Evolutionary conservation across 2,113 vertebrate species (phyloP).

Genomic region (Hemichromis elongatus): DNA sequence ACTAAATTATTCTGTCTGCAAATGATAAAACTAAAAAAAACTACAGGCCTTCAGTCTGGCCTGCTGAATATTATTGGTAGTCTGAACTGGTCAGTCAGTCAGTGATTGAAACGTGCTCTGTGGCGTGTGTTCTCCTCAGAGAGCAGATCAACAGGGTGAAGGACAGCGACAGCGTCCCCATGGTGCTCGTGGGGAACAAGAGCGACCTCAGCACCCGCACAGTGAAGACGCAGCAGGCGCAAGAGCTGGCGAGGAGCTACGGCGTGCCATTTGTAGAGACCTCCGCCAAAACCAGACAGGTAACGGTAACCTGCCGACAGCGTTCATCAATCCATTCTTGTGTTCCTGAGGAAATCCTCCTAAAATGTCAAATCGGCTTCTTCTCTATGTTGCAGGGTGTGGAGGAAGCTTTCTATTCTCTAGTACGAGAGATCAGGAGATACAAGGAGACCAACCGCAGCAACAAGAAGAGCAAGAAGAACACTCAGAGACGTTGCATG

Average conservation of each 20-base stretch:
- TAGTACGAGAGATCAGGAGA: slow-evolving; percentile 83
- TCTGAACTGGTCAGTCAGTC: background rate
- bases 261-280: slow-evolving; percentile 83
- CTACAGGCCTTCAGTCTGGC: background rate
- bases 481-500: slow-evolving; percentile 76
- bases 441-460: slow-evolving; percentile 85
- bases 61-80: background rate
- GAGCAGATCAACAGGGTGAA: slow-evolving; percentile 87
- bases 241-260: slow-evolving; percentile 79
- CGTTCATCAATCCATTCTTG: background rate
- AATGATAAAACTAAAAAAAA: background rate
- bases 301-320: background rate
- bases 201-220: slow-evolving; percentile 78
- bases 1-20: background rate
- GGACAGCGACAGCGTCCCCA: slow-evolving; percentile 83
- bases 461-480: slow-evolving; percentile 84
- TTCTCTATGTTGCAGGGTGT: slow-evolving; percentile 70
- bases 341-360: background rate
- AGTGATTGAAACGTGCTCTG: background rate
- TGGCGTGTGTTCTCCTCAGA: slow-evolving; percentile 38
- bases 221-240: slow-evolving; percentile 77
- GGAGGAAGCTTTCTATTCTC: slow-evolving; percentile 83
- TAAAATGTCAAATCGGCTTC: background rate
- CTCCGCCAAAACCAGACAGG: slow-evolving; percentile 85
- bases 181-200: slow-evolving; percentile 84